These are phyloP conservation scores for Cantharis flavilabris DNA, from an alignment of 2,888 invertebrate genomes.

Conservation along the genomic window DNA sequence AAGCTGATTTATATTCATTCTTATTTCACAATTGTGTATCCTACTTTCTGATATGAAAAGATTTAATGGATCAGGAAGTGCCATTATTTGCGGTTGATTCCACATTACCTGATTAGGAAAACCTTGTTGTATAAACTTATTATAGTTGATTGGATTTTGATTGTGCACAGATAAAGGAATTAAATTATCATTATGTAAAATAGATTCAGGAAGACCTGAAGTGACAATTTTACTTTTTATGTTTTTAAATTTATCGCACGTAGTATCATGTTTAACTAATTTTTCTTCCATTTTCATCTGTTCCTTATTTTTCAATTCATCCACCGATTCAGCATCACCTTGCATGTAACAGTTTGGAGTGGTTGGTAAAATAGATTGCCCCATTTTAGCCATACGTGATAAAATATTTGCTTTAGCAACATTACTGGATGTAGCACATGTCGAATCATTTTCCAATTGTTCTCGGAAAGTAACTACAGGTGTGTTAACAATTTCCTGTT, in stretches of 20 bases:
- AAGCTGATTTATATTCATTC: constrained; percentile 66
- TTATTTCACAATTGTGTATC: constrained; percentile 68
- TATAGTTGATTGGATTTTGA: constrained; percentile 24
- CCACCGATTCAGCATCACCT: constrained; percentile 38
- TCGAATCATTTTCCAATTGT: constrained; percentile 23
- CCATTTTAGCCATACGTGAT: constrained; percentile 64
- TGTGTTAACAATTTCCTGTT: constrained; percentile 5
- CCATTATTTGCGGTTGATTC: constrained; percentile 19
- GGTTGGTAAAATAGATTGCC: constrained; percentile 56
- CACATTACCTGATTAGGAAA: constrained; percentile 16
- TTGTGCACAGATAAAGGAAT: background rate
- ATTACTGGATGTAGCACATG: constrained; percentile 38
- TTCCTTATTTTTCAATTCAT: constrained; percentile 22
- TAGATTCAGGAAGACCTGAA: constrained; percentile 7
- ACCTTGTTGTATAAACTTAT: constrained; percentile 11
- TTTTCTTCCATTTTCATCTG: constrained; percentile 17
- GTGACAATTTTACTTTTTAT: background rate
- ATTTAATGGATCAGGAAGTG: constrained; percentile 55
- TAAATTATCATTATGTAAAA: constrained; percentile 11
- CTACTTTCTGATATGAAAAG: constrained; percentile 64
- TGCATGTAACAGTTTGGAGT: constrained; percentile 21
- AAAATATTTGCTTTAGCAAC: constrained; percentile 57
- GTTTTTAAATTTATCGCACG: background rate
- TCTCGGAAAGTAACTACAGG: background rate
- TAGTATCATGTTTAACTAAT: constrained; percentile 14